Evolutionary conservation across 2,113 vertebrate genomes (phyloP), one percentile per base, ranked within the genome.

Genomic region (Rhinogobius similis): DNA sequence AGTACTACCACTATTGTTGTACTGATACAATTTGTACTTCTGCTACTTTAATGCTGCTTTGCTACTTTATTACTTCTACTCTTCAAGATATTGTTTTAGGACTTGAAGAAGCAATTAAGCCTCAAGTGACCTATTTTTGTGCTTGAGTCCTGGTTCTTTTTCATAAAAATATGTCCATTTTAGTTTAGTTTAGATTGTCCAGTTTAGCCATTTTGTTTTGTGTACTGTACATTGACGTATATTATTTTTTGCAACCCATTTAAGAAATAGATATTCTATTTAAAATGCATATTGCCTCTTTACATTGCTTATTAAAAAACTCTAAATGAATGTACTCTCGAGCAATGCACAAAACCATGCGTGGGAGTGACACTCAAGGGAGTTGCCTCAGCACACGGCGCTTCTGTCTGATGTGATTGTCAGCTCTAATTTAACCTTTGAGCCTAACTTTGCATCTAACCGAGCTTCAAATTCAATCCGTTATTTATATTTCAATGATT

Each of bases 341-440:
- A 24, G 1, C 53, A 16, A 11, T 1, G 55, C 55, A 64, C 41
- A 72, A 77, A 82, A 66, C 72, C 56, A 59, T 70, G 61, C 75
- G 74, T 78, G 67, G 69, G 64, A 50, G 76, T 84, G 78, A 80
- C 87, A 79, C 85, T 78, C 70, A 43, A 18, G 59, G 13, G 78
- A 79, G 62, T 76, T 82, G 58, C 73, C 78, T 82, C 83, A 75
- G 73, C 68, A 43, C 81, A 72, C 59, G 64, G 44, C 26, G 2
- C 29, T 11, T 2, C 59, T 64, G 78, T 81, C 61, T 86, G 70
- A 86, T 68, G 64, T 62, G 43, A 50, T 36, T 68, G 72, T 80
- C 76, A 66, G 58, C 63, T 73, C 77, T 43, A 68, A 82, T 78
- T 82, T 78, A 88, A 78, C 73, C 74, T 76, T 70, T 68, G 38